Conservation (phyloP, 2,113 vertebrate genomes). For the Daubentonia madagascariensis region DNA sequence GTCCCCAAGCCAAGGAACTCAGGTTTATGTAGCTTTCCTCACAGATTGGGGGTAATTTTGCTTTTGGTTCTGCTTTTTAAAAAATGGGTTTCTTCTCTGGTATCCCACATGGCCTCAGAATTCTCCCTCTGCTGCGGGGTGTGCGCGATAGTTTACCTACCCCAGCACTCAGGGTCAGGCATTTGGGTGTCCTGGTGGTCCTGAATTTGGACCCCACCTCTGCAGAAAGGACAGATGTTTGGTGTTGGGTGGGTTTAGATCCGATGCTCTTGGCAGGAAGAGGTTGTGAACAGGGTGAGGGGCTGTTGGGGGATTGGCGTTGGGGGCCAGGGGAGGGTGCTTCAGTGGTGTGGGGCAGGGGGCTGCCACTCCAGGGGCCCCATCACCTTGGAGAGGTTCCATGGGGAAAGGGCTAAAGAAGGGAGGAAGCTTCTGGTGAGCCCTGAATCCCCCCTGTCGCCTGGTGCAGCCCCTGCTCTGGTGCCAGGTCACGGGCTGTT, state of each 20-base stretch:
- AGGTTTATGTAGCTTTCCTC: not conserved
- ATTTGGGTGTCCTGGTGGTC: not conserved
- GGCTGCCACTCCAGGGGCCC: not conserved
- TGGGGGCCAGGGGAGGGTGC: not conserved
- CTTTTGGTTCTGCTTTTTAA: not conserved
- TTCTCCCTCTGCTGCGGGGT: not conserved
- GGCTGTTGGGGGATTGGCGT: not conserved
- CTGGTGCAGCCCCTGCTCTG: no score
- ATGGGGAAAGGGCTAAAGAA: not conserved
- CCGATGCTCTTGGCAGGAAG: not conserved
- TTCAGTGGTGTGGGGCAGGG: not conserved
- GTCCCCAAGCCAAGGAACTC: not conserved
- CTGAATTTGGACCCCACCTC: not conserved
- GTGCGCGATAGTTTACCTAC: not conserved
- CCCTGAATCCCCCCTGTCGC: not conserved
- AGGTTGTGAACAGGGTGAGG: not conserved
- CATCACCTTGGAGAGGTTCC: not conserved
- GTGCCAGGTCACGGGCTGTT: not conserved
- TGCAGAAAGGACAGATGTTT: not conserved
- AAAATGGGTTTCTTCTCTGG: no score
- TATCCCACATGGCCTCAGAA: no score
- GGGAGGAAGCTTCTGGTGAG: not conserved
- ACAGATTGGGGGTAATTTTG: not conserved
- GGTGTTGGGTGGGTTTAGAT: not conserved
- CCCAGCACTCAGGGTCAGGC: rapidly evolving